These are phyloP conservation scores for Anisognathus igniventris DNA, from an alignment of 2,797 vertebrate genomes.

Conservation along the genomic window DNA sequence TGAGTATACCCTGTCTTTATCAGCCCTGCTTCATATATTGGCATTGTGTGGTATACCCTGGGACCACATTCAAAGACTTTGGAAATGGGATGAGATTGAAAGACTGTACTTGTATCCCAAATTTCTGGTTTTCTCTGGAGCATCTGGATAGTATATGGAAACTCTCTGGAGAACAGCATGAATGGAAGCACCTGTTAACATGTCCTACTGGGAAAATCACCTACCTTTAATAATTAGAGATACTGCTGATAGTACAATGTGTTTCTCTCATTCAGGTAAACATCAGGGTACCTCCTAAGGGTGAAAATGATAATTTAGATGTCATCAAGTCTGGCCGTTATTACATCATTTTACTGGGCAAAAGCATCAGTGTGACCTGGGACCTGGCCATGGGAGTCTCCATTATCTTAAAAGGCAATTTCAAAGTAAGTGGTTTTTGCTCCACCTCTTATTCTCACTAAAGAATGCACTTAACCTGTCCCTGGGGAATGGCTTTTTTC, in stretches of 20 bases:
- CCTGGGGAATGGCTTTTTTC: neutral
- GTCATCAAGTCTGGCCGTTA: constrained; percentile 88
- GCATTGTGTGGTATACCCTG: neutral
- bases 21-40: neutral
- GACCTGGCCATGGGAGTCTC: constrained; percentile 84
- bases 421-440: constrained; percentile 74
- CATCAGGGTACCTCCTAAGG: constrained; percentile 80
- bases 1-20: neutral
- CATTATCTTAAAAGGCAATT: constrained; percentile 83
- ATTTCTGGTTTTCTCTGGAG: neutral
- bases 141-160: neutral
- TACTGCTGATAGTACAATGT: neutral
- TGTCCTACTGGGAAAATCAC: neutral
- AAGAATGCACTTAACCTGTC: neutral
- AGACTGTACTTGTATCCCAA: neutral
- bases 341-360: constrained; percentile 84
- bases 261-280: constrained; percentile 76
- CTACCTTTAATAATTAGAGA: neutral
- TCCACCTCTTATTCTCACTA: neutral
- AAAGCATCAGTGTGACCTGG: constrained; percentile 87
- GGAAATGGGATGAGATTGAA: neutral
- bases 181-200: neutral
- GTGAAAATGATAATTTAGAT: constrained; percentile 80
- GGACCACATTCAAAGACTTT: neutral
- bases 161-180: neutral